Percentiles rank a stretch among this genome's conserved stretches.
phyloP scores from a whole-genome alignment of 2,113 vertebrate genomes.

The Vidua chalybeata region DNA sequence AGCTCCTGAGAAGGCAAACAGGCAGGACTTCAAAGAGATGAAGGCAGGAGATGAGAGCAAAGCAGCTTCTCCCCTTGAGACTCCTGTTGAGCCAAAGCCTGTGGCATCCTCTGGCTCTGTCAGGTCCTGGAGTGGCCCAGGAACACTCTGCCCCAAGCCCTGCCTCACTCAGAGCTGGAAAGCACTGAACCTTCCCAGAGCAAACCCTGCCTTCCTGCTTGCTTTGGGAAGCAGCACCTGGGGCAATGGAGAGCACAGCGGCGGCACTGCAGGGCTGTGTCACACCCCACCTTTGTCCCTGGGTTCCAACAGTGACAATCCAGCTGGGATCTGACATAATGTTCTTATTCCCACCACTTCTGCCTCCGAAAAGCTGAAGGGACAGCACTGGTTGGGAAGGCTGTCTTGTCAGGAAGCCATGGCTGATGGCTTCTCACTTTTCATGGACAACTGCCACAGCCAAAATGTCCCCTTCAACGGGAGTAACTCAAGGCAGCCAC shows the following conservation, averaged over 20 bases:
- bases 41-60: not conserved
- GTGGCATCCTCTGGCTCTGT: not conserved
- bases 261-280: rapidly evolving
- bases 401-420: not conserved
- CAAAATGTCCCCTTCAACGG: not conserved
- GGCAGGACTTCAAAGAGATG: not conserved
- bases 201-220: not conserved
- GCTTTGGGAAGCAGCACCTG: rapidly evolving
- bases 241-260: not conserved
- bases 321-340: rapidly evolving
- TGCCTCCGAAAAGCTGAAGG: not conserved
- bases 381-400: not conserved
- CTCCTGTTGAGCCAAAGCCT: rapidly evolving
- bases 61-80: not conserved
- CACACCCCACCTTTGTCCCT: not conserved
- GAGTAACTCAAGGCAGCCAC: not conserved
- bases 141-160: rapidly evolving
- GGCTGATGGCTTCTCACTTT: not conserved
- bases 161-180: not conserved
- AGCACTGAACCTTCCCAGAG: rapidly evolving
- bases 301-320: not conserved
- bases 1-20: not conserved
- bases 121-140: not conserved
- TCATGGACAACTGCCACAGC: not conserved
- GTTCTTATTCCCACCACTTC: not conserved